Evolutionary conservation across 2,888 invertebrate species (phyloP).

Genomic region (Pandemis cinnamomeana): DNA sequence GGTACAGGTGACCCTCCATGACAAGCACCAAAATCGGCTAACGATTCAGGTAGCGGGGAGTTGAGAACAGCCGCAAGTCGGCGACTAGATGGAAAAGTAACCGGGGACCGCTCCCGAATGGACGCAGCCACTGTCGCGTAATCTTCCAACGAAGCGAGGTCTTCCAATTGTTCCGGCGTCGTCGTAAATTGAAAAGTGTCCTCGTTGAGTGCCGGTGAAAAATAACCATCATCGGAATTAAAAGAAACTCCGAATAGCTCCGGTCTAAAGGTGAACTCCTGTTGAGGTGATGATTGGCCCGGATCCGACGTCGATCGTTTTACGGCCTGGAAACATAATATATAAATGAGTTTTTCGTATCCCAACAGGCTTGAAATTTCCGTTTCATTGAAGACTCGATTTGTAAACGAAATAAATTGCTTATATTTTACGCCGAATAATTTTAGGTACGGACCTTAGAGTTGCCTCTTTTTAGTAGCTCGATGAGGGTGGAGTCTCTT

Average conservation of each 20-base stretch:
- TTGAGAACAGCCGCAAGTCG: conserved; percentile 91
- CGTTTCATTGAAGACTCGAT: conserved; percentile 1
- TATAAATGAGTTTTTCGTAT: conserved; percentile 18
- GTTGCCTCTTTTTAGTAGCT: conserved; percentile 88
- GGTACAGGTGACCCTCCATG: conserved; percentile 84
- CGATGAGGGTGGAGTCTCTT: conserved; percentile 91
- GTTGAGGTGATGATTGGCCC: conserved; percentile 85
- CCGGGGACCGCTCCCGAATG: conserved; percentile 84
- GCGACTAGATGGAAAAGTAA: conserved; percentile 87
- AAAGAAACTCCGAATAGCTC: conserved; percentile 87
- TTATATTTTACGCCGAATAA: conserved; percentile 22
- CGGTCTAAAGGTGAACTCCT: conserved; percentile 85
- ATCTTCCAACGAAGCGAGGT: conserved; percentile 86
- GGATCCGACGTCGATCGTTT: conserved; percentile 90
- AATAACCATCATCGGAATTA: conserved; percentile 86
- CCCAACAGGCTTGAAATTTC: neutral
- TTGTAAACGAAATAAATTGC: conserved; percentile 21
- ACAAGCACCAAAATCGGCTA: conserved; percentile 93
- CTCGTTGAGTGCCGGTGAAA: conserved; percentile 88
- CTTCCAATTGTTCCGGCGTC: conserved; percentile 86
- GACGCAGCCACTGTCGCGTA: conserved; percentile 85
- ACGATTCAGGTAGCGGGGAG: conserved; percentile 90
- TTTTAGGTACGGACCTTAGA: conserved; percentile 75
- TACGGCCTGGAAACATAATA: conserved; percentile 78
- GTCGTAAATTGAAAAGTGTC: conserved; percentile 89